Percentiles rank a stretch among this genome's conserved stretches.
Conservation (phyloP, 2,113 vertebrate genomes). For the Calidris pugnax region DNA sequence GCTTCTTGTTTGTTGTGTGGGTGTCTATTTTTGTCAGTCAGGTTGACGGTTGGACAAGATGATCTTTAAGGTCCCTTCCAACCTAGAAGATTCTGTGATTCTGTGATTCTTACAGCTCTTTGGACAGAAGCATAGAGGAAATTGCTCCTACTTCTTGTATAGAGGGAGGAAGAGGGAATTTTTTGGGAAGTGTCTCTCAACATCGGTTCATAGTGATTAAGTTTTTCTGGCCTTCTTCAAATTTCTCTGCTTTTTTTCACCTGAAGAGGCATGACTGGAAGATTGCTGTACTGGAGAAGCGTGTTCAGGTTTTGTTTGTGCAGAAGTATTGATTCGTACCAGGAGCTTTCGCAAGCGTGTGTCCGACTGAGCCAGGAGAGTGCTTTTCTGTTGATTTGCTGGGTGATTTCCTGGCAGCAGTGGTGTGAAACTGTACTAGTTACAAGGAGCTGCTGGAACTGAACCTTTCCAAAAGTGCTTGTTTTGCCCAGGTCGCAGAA, state of each 20-base stretch:
- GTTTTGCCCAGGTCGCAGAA: neutral
- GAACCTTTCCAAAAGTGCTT: neutral
- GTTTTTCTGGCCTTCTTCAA: neutral
- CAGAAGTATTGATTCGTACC: neutral
- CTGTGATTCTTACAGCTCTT: neutral
- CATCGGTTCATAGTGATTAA: neutral
- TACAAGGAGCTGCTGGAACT: neutral
- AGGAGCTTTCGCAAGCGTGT: neutral
- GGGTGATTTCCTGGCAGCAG: neutral
- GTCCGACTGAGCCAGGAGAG: neutral
- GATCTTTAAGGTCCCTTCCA: too few relatives aligned
- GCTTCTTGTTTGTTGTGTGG: too few relatives aligned
- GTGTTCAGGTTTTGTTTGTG: neutral
- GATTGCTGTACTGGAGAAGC: neutral
- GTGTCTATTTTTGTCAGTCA: too few relatives aligned
- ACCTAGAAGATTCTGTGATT: too few relatives aligned
- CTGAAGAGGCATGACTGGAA: neutral
- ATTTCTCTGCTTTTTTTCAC: neutral
- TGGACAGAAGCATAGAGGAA: neutral
- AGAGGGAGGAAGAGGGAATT: neutral
- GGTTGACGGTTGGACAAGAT: too few relatives aligned
- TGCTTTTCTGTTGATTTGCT: neutral
- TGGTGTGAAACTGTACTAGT: neutral
- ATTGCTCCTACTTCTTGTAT: neutral
- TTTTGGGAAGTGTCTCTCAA: neutral